Evolutionary conservation across 2,888 invertebrate species (phyloP).

Genomic region (Rhorus exstirpatorius): DNA sequence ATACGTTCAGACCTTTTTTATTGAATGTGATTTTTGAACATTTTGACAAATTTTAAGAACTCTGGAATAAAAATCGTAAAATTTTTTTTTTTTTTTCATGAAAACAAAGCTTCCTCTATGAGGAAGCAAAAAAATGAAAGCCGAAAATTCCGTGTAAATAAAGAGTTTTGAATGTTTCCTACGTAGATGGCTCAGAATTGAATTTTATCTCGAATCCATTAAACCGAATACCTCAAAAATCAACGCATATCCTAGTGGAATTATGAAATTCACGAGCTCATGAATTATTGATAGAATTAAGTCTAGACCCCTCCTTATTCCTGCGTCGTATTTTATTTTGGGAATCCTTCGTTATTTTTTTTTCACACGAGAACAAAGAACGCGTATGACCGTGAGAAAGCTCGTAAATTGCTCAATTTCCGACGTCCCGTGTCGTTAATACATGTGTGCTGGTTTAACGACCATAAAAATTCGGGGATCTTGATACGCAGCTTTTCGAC

Average conservation of each 20-base stretch:
- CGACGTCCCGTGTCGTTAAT: conserved; percentile 3
- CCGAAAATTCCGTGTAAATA: too few species aligned
- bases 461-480: not conserved
- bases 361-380: conserved; percentile 37
- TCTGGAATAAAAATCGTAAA: too few species aligned
- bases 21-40: too few species aligned
- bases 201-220: too few species aligned
- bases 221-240: not conserved
- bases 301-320: conserved; percentile 37
- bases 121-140: too few species aligned
- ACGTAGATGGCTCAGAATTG: too few species aligned
- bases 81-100: too few species aligned
- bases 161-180: too few species aligned
- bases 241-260: not conserved
- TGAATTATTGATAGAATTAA: conserved; percentile 44
- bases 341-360: conserved; percentile 15
- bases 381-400: conserved; percentile 52
- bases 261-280: conserved; percentile 23
- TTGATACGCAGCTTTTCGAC: not conserved
- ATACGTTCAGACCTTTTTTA: too few species aligned
- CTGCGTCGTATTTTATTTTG: conserved; percentile 30
- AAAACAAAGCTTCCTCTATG: too few species aligned
- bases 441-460: conserved; percentile 6
- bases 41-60: too few species aligned
- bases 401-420: conserved; percentile 41